These are phyloP conservation scores for Allacma fusca DNA, from an alignment of 2,888 invertebrate genomes.

Conservation along the genomic window DNA sequence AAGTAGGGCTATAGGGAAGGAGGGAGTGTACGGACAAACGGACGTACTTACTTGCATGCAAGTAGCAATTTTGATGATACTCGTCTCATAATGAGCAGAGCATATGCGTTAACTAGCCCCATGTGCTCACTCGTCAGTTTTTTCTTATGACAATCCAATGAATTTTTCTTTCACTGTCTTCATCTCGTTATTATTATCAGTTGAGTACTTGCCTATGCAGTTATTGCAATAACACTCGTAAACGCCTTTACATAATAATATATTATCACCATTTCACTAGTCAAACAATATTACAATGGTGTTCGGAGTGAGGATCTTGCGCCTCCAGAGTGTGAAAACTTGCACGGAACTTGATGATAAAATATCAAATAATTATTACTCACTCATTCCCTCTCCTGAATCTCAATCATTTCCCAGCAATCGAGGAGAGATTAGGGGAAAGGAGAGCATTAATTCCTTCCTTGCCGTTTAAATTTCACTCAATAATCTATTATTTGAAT, in stretches of 20 bases:
- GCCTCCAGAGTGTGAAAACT: slow-evolving; percentile 7
- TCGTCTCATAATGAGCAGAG: slow-evolving; percentile 14
- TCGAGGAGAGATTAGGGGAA: too few relatives aligned
- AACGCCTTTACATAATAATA: slow-evolving; percentile 35
- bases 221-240: slow-evolving; percentile 19
- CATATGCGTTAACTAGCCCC: slow-evolving; percentile 19
- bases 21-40: neutral
- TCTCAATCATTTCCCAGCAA: neutral
- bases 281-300: slow-evolving; percentile 10
- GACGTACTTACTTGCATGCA: slow-evolving; percentile 5
- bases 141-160: neutral
- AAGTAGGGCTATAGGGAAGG: too few relatives aligned
- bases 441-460: too few relatives aligned
- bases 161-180: neutral
- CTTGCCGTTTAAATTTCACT: too few relatives aligned
- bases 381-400: neutral
- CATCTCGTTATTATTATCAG: slow-evolving; percentile 20
- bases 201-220: neutral
- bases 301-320: neutral
- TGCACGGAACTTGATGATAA: slow-evolving; percentile 4
- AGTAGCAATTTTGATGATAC: slow-evolving; percentile 16
- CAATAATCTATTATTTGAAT: too few relatives aligned
- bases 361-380: slow-evolving; percentile 3
- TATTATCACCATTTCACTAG: slow-evolving; percentile 29
- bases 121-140: slow-evolving; percentile 13